A percentile compares a stretch with the other conserved stretches of the same genome.
These are phyloP conservation scores for Leucophenga varia DNA, from an alignment of 1,140 invertebrate species.

Conservation along the genomic window DNA sequence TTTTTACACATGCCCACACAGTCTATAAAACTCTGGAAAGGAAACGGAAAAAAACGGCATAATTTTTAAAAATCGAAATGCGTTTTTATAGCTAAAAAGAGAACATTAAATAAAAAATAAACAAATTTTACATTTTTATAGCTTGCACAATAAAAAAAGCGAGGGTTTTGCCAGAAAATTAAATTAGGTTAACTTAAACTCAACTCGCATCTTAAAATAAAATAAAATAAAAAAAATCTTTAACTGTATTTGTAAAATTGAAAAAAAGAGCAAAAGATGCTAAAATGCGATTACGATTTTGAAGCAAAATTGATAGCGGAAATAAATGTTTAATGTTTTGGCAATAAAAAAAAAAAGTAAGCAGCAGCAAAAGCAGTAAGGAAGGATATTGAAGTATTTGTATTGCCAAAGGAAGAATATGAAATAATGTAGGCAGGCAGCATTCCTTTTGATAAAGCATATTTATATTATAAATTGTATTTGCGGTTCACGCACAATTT, in stretches of 20 bases:
- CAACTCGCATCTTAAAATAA: too few relatives aligned
- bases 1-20: too few relatives aligned
- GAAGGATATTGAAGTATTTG: not conserved
- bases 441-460: constrained; percentile 35
- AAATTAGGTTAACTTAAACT: constrained; percentile 46
- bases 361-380: not conserved
- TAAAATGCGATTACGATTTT: constrained; percentile 42
- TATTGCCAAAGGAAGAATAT: too few relatives aligned
- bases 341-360: constrained; percentile 48
- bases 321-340: constrained; percentile 54
- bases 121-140: constrained; percentile 54
- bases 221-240: too few relatives aligned
- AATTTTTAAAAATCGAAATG: constrained; percentile 41
- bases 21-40: constrained; percentile 4
- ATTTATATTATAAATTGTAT: constrained; percentile 51
- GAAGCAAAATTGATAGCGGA: constrained; percentile 50
- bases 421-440: not conserved
- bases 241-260: too few relatives aligned
- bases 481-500: constrained; percentile 50
- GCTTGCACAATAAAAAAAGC: constrained; percentile 38
- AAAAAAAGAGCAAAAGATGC: constrained; percentile 3
- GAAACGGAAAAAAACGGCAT: constrained; percentile 12
- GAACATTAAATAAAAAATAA: constrained; percentile 46
- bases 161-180: too few relatives aligned
- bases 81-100: not conserved